Percentiles rank a stretch among this genome's conserved stretches.
Conservation (phyloP, 2,888 invertebrate species). For the Ommatoiulus sabulosus region DNA sequence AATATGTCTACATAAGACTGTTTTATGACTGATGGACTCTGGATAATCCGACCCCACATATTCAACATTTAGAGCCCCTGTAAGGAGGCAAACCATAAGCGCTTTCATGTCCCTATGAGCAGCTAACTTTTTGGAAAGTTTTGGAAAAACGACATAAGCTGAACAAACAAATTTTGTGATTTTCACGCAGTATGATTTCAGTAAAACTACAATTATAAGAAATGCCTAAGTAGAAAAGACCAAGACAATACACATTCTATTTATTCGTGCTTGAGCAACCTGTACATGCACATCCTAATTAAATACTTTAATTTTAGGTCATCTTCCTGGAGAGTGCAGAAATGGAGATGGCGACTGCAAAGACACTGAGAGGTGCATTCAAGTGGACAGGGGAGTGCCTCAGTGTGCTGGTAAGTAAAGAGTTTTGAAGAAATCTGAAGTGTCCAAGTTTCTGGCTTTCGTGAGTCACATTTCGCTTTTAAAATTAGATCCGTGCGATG, state of each 20-base stretch:
- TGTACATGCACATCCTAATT: not conserved
- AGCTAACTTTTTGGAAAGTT: too few relatives aligned
- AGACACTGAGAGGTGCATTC: conserved; percentile 58
- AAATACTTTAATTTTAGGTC: conserved; percentile 52
- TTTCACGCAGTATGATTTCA: too few relatives aligned
- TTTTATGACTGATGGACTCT: too few relatives aligned
- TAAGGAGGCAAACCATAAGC: too few relatives aligned
- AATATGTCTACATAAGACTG: too few relatives aligned
- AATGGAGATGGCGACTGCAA: conserved; percentile 60
- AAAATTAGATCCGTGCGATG: conserved; percentile 77
- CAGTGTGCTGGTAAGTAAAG: conserved; percentile 66
- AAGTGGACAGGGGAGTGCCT: conserved; percentile 77
- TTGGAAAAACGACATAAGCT: not conserved
- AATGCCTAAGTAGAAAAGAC: too few relatives aligned
- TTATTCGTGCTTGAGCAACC: not conserved
- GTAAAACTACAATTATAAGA: too few relatives aligned
- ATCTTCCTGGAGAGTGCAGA: conserved; percentile 59
- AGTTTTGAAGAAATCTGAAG: not conserved
- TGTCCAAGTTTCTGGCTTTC: not conserved
- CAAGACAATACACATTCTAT: too few relatives aligned
- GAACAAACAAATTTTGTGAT: too few relatives aligned
- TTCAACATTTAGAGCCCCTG: too few relatives aligned
- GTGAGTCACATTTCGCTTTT: not conserved
- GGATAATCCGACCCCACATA: too few relatives aligned
- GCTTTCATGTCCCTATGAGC: too few relatives aligned